Evolutionary conservation across 2,888 invertebrate genomes (phyloP), one percentile per base, ranked within the genome.

Genomic region (Amblyjoppa fuscipennis): DNA sequence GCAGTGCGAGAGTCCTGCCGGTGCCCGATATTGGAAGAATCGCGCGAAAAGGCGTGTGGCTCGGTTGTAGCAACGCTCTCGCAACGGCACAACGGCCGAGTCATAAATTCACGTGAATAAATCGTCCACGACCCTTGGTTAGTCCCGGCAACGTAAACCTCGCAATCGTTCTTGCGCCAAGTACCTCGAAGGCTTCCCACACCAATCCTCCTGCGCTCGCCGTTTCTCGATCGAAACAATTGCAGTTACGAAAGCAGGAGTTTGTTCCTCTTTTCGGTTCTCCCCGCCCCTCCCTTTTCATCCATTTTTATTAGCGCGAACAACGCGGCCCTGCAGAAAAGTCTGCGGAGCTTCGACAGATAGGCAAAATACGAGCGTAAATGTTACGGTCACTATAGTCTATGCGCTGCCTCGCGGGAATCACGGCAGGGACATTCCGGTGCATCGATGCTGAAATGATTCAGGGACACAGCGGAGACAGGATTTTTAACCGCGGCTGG

Each of bases 41-140:
- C 76, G 68, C 59, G 70, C 73, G 85, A 83, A 76, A 80, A 80
- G 69, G 31, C 51, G 75, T 74, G 38, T 61, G 41, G 59, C 20
- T 75, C 34, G 69, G 45, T 49, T 49, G 61, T 28, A 78, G 53
- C 31, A 64, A 53, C 53, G 38, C 31, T 53, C 31, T 45, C 75
- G 79, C 34, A 56, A 49, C 41, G 64, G 70, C 70, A 73, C 75
- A 71, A n/a, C 70, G 68, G 45, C 45, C 51, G 79, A 83, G 85
- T 85, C 83, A 85, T 85, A 85, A 85, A 85, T 85, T 85, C 80
- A 76, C 80, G 85, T 74, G 85, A 85, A 85, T 85, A 85, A 85
- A 85, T 85, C 80, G 80, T 85, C 77, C 76, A 80, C 73, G 83
- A 83, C 71, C 64, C 80, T 83, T 85, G 83, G 83, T 83, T 85